These are phyloP conservation scores for Perca fluviatilis DNA, from an alignment of 2,113 vertebrate genomes.

Conservation along the genomic window DNA sequence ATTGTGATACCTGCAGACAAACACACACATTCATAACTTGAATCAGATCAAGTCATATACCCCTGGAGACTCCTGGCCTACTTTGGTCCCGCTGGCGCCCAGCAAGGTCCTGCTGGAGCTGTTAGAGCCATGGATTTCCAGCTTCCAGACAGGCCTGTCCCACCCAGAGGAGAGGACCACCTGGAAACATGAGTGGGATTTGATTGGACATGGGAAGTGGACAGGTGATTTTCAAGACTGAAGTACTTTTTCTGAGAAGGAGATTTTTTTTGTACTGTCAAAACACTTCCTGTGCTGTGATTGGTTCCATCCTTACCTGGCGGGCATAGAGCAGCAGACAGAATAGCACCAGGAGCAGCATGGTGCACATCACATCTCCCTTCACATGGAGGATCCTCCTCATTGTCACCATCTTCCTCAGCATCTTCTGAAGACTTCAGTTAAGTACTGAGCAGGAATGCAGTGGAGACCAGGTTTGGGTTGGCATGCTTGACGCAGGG, in stretches of 20 bases:
- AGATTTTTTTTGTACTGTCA: too few species aligned
- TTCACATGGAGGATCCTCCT: constrained; percentile 88
- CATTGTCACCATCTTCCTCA: constrained; percentile 78
- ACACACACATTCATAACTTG: neutral
- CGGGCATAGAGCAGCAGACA: constrained; percentile 90
- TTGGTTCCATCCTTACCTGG: constrained; percentile 64
- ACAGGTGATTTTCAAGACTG: neutral
- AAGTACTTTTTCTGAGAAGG: too few species aligned
- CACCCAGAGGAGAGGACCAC: constrained; percentile 51
- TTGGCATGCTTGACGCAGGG: neutral
- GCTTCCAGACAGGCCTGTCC: constrained; percentile 54
- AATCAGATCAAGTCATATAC: constrained; percentile 29
- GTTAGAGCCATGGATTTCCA: constrained; percentile 59
- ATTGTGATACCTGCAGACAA: neutral
- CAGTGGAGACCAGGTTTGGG: neutral
- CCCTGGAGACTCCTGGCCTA: constrained; percentile 19
- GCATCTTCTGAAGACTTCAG: constrained; percentile 20
- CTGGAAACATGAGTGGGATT: constrained; percentile 23
- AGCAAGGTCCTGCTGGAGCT: constrained; percentile 66
- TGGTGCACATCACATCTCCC: constrained; percentile 89
- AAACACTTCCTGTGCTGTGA: neutral
- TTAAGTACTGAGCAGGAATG: neutral
- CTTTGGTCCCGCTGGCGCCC: constrained; percentile 49
- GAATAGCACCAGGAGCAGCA: constrained; percentile 86
- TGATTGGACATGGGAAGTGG: neutral